These are phyloP conservation scores for Dolomedes plantarius DNA, from an alignment of 2,888 invertebrate species.

Conservation along the genomic window DNA sequence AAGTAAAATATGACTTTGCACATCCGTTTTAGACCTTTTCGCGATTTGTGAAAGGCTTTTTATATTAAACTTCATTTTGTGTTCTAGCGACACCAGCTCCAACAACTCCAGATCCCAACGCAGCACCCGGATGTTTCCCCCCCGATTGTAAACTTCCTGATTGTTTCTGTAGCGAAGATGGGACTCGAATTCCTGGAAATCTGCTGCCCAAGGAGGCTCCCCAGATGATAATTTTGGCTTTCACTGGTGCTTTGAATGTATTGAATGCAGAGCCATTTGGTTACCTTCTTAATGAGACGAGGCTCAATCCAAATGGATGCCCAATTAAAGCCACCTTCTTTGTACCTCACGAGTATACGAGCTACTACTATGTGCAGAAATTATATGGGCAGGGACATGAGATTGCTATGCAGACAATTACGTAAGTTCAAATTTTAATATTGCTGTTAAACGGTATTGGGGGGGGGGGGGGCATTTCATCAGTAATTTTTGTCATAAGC, in stretches of 20 bases:
- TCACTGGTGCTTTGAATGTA: constrained; percentile 94
- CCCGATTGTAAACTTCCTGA: constrained; percentile 88
- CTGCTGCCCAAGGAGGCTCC: constrained; percentile 91
- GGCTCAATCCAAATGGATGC: constrained; percentile 92
- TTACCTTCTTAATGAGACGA: constrained; percentile 77
- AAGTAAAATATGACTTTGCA: constrained; percentile 29
- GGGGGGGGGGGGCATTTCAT: no score
- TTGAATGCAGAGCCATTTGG: constrained; percentile 92
- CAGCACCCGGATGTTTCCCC: constrained; percentile 86
- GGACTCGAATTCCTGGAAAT: constrained; percentile 89
- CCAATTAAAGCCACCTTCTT: constrained; percentile 93
- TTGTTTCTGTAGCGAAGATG: constrained; percentile 94
- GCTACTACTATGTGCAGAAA: constrained; percentile 94
- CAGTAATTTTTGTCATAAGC: no score
- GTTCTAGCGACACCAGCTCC: constrained; percentile 48
- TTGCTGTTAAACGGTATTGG: no score
- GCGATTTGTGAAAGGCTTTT: no score
- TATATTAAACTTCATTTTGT: neutral
- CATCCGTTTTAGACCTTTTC: no score
- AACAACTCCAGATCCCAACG: constrained; percentile 81
- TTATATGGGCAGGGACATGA: constrained; percentile 93
- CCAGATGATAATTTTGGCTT: constrained; percentile 93
- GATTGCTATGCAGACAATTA: constrained; percentile 90
- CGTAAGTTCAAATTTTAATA: no score
- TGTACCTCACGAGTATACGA: constrained; percentile 92